Base-by-base conservation (phyloP, 2,888 invertebrate species). In the Iphiclides podalirius region DNA sequence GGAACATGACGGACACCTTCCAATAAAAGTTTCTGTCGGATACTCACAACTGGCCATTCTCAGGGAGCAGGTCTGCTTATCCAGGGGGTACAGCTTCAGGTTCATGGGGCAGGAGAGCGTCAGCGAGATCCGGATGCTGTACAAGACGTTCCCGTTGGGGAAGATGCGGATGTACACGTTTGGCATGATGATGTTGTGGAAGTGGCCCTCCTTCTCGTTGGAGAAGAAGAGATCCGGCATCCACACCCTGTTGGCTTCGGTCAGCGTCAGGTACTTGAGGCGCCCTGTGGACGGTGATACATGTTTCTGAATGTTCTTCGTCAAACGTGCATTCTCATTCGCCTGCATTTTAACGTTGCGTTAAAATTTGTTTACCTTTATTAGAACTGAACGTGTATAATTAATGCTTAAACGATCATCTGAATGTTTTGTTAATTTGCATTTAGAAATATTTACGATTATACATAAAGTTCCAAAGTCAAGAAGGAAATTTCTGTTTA, bases 141-240 rank as follows among this genome's bases (percentile, higher is more conserved):
- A 98, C 58, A 98, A 92, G 64, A 98, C 97, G 61, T 95, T 95
- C 59, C 98, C 98, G 68, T 97, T 94, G 52, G 97, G 96, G 85
- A 97, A 97, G 78, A 98, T 98, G 63, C 98, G 91, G 77, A 98
- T 96, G 91, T 98, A 97, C 61, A 98, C 96, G 83, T 98, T 98
- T 55, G 98, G 97, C 96, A 97, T 97, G 80, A 98, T 97, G 84
- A 98, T 98, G 81, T 97, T 96, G 90, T 98, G 98, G 79, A 98
- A 96, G 79, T 98, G 98, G 46, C 98, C 98, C 75, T 97, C 96
- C 82, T 98, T 98, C 89, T 98, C 98, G 75, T 98, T 98, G 49
- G 97, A 95, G 90, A 98, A 98, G 92, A 98, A 98, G 63, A 98
- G 90, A 90, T 99, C 98, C 26, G 98, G 98, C 95, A 98, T 98